Evolutionary conservation across 2,113 vertebrate species (phyloP).

Genomic region (Apteryx owenii): DNA sequence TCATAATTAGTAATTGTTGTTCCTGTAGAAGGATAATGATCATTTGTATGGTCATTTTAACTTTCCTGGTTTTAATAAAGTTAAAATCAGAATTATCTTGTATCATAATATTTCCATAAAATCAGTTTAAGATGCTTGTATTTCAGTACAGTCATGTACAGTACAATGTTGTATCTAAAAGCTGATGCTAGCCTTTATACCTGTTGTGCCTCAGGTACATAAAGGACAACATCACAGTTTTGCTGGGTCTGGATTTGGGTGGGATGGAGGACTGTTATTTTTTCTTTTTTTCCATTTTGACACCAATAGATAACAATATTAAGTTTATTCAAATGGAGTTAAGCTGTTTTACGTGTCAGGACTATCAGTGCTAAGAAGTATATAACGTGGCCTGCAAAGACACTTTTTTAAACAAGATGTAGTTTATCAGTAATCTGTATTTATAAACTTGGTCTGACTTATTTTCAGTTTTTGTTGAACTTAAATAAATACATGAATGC

Average conservation of each 20-base stretch:
- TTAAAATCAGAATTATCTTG: neutral
- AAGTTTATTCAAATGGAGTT: neutral
- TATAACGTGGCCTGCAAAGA: neutral
- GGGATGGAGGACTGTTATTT: neutral
- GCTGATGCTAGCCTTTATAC: neutral
- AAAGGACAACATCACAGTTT: neutral
- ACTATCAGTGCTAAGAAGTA: neutral
- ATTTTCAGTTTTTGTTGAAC: neutral
- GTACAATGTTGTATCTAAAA: neutral
- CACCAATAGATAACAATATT: neutral
- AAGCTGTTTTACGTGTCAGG: neutral
- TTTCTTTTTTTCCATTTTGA: neutral
- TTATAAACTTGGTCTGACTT: neutral
- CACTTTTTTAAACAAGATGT: neutral
- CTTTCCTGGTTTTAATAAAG: neutral
- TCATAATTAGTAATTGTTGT: neutral
- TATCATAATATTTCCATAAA: neutral
- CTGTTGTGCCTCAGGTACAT: neutral
- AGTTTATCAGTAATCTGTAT: neutral
- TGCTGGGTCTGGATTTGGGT: neutral
- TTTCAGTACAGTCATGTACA: neutral
- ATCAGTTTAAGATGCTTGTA: neutral
- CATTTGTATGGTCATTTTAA: neutral
- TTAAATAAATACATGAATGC: neutral
- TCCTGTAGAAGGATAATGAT: neutral